Evolutionary conservation across 1,140 invertebrate species (phyloP), one percentile per base, ranked within the genome.

Genomic region (Achatina immaculata): DNA sequence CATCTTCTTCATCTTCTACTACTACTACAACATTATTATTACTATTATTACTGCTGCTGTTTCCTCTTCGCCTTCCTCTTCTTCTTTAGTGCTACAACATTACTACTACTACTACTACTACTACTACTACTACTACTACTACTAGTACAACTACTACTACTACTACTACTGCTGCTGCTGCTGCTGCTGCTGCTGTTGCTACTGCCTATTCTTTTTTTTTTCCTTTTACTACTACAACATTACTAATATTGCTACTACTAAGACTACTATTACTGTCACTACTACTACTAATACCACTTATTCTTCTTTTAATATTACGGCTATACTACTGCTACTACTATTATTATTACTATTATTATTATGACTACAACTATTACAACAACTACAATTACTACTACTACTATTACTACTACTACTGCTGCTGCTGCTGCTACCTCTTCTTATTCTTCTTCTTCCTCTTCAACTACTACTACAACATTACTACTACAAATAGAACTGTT

Each of bases 91-190:
- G n/a, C 65, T 11, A 36, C 65, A 31, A 36, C 65, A 31, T 9
- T 36, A 31, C n/a, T n/a, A n/a, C n/a, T n/a, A n/a, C n/a, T n/a
- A 66, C 65, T 11, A 66, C 65, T 66, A 66, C 65, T 66, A 66
- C 65, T 66, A 11, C 65, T 66, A 66, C 65, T 66, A 66, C 65
- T 66, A 66, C 65, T 66, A 66, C 65, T 66, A n/a, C n/a, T 48
- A 36, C 9, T 66, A 66, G 14, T 66, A 36, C 65, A 9, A n/a
- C 65, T 66, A n/a, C n/a, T 66, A n/a, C 65, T 66, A 66, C 65
- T 66, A 66, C 65, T 66, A 66, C 65, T 66, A n/a, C 65, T 66
- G 65, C 65, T 66, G 65, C 65, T 66, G 65, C 65, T 66, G 65
- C 65, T 48, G 45, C 45, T 21, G n/a, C 21, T 21, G n/a, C 21